These are phyloP conservation scores for Papilio helenus DNA, from an alignment of 1,140 invertebrate genomes.

Conservation along the genomic window DNA sequence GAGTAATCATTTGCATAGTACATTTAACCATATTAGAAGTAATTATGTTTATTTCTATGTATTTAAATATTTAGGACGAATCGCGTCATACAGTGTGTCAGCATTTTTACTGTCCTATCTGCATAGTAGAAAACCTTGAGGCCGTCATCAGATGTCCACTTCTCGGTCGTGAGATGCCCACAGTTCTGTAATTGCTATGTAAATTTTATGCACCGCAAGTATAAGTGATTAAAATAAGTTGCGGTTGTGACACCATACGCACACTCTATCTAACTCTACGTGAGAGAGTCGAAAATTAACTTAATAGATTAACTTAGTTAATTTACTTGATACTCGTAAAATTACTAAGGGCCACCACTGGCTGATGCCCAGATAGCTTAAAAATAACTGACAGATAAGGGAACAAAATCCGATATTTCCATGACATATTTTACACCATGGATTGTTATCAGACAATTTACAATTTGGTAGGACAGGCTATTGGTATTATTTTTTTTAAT, in stretches of 20 bases:
- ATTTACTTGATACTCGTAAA: background rate
- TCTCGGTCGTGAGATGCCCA: background rate
- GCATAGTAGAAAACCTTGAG: slow-evolving; percentile 16
- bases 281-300: background rate
- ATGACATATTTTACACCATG: too few relatives aligned
- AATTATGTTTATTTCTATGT: background rate
- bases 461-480: too few relatives aligned
- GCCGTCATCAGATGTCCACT: slow-evolving; percentile 15
- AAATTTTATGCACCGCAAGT: slow-evolving; percentile 5
- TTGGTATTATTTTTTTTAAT: too few relatives aligned
- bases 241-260: background rate
- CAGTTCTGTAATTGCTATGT: background rate
- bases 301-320: background rate
- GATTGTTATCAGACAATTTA: too few relatives aligned
- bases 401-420: too few relatives aligned
- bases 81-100: background rate
- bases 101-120: slow-evolving; percentile 23
- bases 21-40: background rate
- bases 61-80: slow-evolving; percentile 20
- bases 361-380: too few relatives aligned
- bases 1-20: too few relatives aligned
- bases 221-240: background rate
- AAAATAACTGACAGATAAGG: too few relatives aligned
- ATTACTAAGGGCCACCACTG: too few relatives aligned
- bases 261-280: background rate